Conservation (phyloP, 1,140 invertebrate species). For the Diachasma alloeum region DNA sequence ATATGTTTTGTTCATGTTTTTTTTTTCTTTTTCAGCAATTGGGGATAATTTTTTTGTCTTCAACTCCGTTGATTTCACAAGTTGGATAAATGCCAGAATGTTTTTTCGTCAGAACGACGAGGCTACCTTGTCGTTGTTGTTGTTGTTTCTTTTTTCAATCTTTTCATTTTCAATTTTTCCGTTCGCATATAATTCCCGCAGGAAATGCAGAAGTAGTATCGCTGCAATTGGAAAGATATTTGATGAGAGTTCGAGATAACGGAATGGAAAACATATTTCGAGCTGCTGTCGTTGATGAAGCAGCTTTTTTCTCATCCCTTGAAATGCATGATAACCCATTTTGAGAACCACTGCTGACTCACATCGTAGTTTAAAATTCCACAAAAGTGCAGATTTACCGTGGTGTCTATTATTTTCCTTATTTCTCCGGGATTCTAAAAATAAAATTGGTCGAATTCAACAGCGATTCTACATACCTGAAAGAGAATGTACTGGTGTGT, state of each 20-base stretch:
- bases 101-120: background rate
- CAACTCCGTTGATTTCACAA: background rate
- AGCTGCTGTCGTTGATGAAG: background rate
- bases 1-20: background rate
- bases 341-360: slow-evolving; percentile 47
- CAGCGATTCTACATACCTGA: too few relatives aligned
- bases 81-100: background rate
- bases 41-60: background rate
- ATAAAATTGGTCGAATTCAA: too few relatives aligned
- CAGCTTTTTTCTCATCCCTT: background rate
- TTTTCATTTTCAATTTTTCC: background rate
- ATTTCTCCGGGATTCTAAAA: background rate
- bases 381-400: background rate
- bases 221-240: background rate
- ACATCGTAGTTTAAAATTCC: slow-evolving; percentile 29
- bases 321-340: slow-evolving; percentile 35
- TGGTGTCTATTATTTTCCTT: background rate
- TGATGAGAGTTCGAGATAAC: background rate
- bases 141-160: too few relatives aligned
- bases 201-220: background rate
- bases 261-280: background rate
- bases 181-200: background rate
- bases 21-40: background rate
- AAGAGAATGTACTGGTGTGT: too few relatives aligned
- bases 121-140: background rate